Evolutionary conservation across 2,113 vertebrate genomes (phyloP).

Genomic region (Calidris pygmaea): DNA sequence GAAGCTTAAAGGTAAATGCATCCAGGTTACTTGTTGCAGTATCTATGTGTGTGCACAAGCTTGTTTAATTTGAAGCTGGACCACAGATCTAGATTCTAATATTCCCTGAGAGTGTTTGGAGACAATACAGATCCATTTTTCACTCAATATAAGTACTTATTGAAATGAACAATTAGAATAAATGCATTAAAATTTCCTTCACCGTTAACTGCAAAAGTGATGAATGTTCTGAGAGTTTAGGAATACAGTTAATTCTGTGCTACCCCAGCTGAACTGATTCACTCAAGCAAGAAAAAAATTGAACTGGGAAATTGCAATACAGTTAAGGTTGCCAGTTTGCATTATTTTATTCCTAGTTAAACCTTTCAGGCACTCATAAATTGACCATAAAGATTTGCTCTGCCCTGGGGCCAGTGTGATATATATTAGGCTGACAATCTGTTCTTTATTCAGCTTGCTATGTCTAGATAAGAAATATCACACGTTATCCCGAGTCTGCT

Average conservation of each 20-base stretch:
- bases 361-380: constrained; percentile 47
- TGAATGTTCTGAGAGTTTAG: not conserved
- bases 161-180: constrained; percentile 24
- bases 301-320: constrained; percentile 25
- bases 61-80: not conserved
- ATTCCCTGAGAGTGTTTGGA: not conserved
- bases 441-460: constrained; percentile 20
- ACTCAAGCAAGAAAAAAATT: not conserved
- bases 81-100: not conserved
- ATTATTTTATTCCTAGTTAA: constrained; percentile 46
- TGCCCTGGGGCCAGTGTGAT: constrained; percentile 36
- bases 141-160: not conserved
- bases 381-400: constrained; percentile 37
- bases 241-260: not conserved
- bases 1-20: not conserved
- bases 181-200: not conserved
- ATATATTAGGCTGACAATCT: constrained; percentile 35
- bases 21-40: not conserved
- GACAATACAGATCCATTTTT: not conserved
- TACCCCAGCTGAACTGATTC: not conserved
- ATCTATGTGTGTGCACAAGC: not conserved
- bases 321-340: constrained; percentile 39
- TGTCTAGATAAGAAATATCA: constrained; percentile 46
- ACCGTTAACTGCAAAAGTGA: not conserved
- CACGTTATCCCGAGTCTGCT: not conserved